phyloP scores from a whole-genome alignment of 2,888 invertebrate species.

The Mystacides longicornis region DNA sequence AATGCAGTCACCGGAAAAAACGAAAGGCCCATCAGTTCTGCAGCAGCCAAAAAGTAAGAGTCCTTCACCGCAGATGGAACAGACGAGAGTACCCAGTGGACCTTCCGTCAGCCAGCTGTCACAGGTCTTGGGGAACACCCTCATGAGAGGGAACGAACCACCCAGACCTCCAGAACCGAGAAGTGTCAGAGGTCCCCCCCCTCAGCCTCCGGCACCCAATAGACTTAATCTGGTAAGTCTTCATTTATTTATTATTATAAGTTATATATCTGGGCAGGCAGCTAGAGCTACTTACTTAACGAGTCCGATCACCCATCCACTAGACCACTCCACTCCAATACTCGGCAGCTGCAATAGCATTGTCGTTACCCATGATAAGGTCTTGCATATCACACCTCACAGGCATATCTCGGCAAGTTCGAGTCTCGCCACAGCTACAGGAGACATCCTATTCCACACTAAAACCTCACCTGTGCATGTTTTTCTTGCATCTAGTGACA shows the following conservation, averaged over 20 bases:
- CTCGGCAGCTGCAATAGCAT: too few species aligned
- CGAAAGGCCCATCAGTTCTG: slow-evolving; percentile 37
- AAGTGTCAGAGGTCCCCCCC: slow-evolving; percentile 64
- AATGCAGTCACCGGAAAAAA: slow-evolving; percentile 30
- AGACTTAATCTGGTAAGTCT: slow-evolving; percentile 56
- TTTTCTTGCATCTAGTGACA: too few species aligned
- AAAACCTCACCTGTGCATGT: too few species aligned
- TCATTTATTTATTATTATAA: not conserved
- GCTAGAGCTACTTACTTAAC: not conserved
- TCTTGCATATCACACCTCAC: too few species aligned
- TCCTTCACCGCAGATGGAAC: slow-evolving; percentile 5
- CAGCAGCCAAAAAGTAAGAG: slow-evolving; percentile 12
- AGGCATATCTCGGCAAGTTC: too few species aligned
- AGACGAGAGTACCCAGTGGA: slow-evolving; percentile 3
- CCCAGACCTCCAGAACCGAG: slow-evolving; percentile 5
- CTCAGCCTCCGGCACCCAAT: slow-evolving; percentile 63
- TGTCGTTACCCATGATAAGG: too few species aligned
- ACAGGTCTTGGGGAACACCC: slow-evolving; percentile 38
- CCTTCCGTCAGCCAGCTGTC: slow-evolving; percentile 35
- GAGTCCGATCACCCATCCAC: too few species aligned
- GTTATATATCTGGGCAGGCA: not conserved
- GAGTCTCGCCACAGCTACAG: too few species aligned
- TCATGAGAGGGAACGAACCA: slow-evolving; percentile 31
- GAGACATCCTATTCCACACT: too few species aligned
- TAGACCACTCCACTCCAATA: too few species aligned